Evolutionary conservation across 2,113 vertebrate genomes (phyloP), one percentile per base, ranked within the genome.

Genomic region (Sardina pilchardus): DNA sequence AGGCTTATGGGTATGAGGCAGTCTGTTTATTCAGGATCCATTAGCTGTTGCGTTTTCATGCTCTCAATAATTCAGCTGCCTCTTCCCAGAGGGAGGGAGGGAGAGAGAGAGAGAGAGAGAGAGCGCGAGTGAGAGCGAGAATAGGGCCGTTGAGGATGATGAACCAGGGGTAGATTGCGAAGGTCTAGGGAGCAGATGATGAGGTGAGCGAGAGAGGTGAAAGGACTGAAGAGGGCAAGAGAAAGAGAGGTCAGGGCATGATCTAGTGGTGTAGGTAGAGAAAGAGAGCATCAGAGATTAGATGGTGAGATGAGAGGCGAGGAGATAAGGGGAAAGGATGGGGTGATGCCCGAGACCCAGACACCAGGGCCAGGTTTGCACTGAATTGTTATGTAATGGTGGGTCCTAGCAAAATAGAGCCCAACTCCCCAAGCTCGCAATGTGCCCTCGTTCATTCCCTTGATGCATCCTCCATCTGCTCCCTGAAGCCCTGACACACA

Each of bases 21-120:
- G 88, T 89, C 92, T 94, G 92, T 94, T 95, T 94, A 94, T 94
- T 94, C 94, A 94, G 93, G 89, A 92, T 94, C 94, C 93, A 94
- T 95, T 94, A 94, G 91, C 90, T 83, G 88, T 89, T 90, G 91
- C 89, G 88, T 94, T 94, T 95, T 94, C 93, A 92, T 93, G 89
- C 91, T 91, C 91, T 95, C 93, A 95, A 95, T 95, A 95, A 95
- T 95, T 95, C 92, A 94, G 92, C 90, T 90, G 88, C 90, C 93
- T 90, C 90, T 93, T 89, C 88, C 87, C 90, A 88, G 93, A 92
- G 83, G 90, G 91, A 42, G 88, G 88, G 88, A 80, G 84, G 81
- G 85, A 44, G 81, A 80, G 43, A 84, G 82, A 80, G 56, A 45
- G 14, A 83, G 43, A 34, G 17, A 84, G 86, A 43, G 85, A 86